Evolutionary conservation across 2,888 invertebrate genomes (phyloP).

Genomic region (Anoplius nigerrimus): DNA sequence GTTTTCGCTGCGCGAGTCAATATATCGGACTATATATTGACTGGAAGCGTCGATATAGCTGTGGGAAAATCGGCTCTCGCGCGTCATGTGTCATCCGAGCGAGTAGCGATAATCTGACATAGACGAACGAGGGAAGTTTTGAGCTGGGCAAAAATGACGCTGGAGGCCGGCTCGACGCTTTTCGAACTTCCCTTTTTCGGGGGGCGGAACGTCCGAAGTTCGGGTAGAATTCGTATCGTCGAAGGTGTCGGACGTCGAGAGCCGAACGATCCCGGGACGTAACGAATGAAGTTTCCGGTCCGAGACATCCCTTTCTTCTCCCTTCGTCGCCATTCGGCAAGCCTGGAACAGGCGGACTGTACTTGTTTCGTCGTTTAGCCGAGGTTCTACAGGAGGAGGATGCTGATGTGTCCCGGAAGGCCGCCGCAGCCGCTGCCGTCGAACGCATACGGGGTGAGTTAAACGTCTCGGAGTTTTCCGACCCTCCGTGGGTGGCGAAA

Average conservation of each 20-base stretch:
- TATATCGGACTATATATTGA: too few relatives aligned
- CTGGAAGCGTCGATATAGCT: too few relatives aligned
- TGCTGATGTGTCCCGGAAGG: constrained; percentile 70
- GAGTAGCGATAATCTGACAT: too few relatives aligned
- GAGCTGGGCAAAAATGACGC: too few relatives aligned
- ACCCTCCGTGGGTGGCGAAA: not conserved
- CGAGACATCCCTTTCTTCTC: not conserved
- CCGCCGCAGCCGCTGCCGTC: constrained; percentile 65
- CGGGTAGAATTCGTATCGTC: not conserved
- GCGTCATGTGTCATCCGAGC: too few relatives aligned
- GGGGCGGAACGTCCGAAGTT: constrained; percentile 10
- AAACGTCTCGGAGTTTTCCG: constrained; percentile 5
- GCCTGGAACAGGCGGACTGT: constrained; percentile 2
- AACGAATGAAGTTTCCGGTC: not conserved
- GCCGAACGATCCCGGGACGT: too few relatives aligned
- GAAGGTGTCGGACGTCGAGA: too few relatives aligned
- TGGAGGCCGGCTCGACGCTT: too few relatives aligned
- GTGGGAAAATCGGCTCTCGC: too few relatives aligned
- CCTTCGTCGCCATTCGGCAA: not conserved
- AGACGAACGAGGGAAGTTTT: too few relatives aligned
- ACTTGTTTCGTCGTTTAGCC: constrained; percentile 55
- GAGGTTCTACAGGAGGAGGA: constrained; percentile 61
- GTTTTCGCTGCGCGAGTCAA: too few relatives aligned
- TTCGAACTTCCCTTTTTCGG: too few relatives aligned
- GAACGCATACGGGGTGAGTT: constrained; percentile 64